phyloP scores from a whole-genome alignment of 2,888 invertebrate genomes.

The Opisthograptis luteolata region DNA sequence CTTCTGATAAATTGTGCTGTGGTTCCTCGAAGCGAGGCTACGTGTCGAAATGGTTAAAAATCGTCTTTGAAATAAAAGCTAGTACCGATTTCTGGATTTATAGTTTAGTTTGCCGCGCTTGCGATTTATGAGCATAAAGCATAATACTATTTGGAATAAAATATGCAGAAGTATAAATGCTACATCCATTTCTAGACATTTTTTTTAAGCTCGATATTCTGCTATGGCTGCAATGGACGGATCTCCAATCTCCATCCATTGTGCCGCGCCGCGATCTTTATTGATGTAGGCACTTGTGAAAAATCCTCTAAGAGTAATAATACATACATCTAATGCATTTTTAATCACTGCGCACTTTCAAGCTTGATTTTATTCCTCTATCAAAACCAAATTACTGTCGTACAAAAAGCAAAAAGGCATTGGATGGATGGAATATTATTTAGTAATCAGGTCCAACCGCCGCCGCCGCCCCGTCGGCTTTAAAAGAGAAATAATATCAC shows the following conservation, averaged over 20 bases:
- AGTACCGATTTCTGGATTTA: no score
- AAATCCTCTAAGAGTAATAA: no score
- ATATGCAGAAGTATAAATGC: no score
- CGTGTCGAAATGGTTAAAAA: constrained; percentile 27
- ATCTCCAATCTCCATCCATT: no score
- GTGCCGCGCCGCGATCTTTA: no score
- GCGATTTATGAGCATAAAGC: no score
- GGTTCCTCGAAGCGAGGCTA: constrained; percentile 45
- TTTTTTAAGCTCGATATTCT: no score
- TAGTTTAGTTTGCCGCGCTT: no score
- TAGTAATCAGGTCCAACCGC: constrained; percentile 38
- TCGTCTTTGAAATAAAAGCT: constrained; percentile 11
- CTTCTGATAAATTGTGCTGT: constrained; percentile 61
- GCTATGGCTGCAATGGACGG: no score
- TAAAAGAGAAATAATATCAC: constrained; percentile 33
- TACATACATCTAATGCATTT: constrained; percentile 11
- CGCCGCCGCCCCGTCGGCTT: constrained; percentile 24
- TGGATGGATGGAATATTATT: constrained; percentile 35
- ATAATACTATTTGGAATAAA: no score
- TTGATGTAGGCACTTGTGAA: no score
- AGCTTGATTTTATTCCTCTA: constrained; percentile 17
- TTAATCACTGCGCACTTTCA: constrained; percentile 8
- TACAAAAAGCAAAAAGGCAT: constrained; percentile 23
- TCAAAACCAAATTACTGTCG: constrained; percentile 22
- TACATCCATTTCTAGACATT: no score